Conservation (phyloP, 2,888 invertebrate genomes). For the Chalcosyrphus nemorum region DNA sequence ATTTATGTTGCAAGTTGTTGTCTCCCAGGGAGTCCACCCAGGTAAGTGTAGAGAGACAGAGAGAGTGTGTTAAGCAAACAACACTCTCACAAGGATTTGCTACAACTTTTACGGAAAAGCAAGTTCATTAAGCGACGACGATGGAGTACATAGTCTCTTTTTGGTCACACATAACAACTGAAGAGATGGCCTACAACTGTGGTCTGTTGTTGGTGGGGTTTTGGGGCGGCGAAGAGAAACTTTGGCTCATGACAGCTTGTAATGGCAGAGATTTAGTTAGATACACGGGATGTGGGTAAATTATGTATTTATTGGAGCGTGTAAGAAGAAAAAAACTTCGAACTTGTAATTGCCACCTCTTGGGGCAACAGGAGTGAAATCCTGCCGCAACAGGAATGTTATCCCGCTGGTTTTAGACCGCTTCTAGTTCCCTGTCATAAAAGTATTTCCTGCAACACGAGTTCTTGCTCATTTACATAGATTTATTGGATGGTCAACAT, state of each 20-base stretch:
- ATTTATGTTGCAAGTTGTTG: constrained; percentile 58
- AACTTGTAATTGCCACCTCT: constrained; percentile 1
- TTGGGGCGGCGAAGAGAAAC: background rate
- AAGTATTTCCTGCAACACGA: too few species aligned
- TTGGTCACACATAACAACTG: constrained; percentile 50
- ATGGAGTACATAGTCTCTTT: too few species aligned
- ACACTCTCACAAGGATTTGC: constrained; percentile 55
- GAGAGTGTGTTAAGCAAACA: constrained; percentile 31
- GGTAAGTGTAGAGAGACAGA: constrained; percentile 38
- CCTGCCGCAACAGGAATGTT: background rate
- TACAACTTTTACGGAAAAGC: constrained; percentile 39
- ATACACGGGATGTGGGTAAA: constrained; percentile 27
- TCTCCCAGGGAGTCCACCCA: constrained; percentile 24
- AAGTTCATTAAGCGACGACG: constrained; percentile 61
- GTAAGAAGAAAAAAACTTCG: background rate
- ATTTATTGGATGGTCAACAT: too few species aligned
- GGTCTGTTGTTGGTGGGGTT: background rate
- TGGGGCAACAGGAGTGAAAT: background rate
- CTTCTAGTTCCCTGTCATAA: too few species aligned
- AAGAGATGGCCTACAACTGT: background rate
- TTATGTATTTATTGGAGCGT: constrained; percentile 38
- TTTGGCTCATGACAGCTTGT: constrained; percentile 9
- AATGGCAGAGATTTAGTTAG: background rate
- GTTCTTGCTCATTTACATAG: too few species aligned
- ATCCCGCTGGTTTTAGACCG: background rate